Evolutionary conservation across 2,888 invertebrate species (phyloP), one percentile per base, ranked within the genome.

Genomic region (Noctua pronuba): DNA sequence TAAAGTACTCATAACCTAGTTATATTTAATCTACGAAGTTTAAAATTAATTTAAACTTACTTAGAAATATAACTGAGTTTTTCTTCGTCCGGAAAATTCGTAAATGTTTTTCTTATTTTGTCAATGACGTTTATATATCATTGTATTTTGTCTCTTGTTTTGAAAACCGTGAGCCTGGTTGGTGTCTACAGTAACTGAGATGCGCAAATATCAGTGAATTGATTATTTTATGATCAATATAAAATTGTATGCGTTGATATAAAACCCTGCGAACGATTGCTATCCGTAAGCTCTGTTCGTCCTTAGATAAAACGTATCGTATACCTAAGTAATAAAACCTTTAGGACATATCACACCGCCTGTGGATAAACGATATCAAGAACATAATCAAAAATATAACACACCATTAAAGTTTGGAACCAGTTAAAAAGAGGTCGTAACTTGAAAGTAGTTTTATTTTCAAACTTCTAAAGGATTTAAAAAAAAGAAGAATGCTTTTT

Each of bases 321-420:
- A 41, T 41, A 35, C 7, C 13, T 7, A 60, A 0, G 10, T 65
- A 74, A 65, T 49, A 79, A 49, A 64, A 55, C 31, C 1, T 55
- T 78, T 65, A 55, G 13, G 46, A 31, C 31, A 73, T 21, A n/a
- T 46, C 4, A 44, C 35, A 44, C 35, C 24, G 24, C 16, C 28
- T 24, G 8, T 21, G 44, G 21, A 28, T 49, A 73, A 10, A 21
- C 52, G 31, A 65, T 65, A 80, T 55, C 73, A 55, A 46, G 74
- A 73, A 38, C 44, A 55, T 46, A 64, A 55, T 73, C 38, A 49
- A 52, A 78, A 73, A 73, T 62, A 83, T 67, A 83, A 46, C 13
- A 66, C 35, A 38, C 41, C n/a, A 38, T 73, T 60, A 67, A 66
- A 67, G 58, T 78, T 74, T 55, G 31, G 62, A 62, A 83, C 52